Conservation (phyloP, 2,888 invertebrate species). For the Nycteola revayana region DNA sequence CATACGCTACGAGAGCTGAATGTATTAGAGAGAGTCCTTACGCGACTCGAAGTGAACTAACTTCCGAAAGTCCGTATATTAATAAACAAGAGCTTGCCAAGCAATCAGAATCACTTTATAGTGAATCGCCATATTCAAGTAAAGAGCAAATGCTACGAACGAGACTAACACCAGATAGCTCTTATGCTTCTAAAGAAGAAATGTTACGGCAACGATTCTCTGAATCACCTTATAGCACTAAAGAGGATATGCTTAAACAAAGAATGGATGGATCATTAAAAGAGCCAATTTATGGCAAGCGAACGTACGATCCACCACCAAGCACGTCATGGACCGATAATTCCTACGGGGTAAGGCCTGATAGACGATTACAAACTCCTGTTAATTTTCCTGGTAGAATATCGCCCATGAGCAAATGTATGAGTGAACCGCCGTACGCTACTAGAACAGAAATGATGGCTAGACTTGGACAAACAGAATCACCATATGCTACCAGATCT, state of each 20-base stretch:
- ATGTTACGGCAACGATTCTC: slow-evolving; percentile 76
- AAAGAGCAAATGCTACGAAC: slow-evolving; percentile 72
- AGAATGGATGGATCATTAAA: slow-evolving; percentile 63
- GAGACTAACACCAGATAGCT: slow-evolving; percentile 64
- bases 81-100: slow-evolving; percentile 55
- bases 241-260: slow-evolving; percentile 74
- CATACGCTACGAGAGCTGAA: neutral
- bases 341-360: slow-evolving; percentile 65
- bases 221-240: slow-evolving; percentile 76
- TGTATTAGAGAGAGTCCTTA: slow-evolving; percentile 28
- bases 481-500: slow-evolving; percentile 61
- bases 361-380: slow-evolving; percentile 69
- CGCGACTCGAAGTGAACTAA: slow-evolving; percentile 43
- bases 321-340: slow-evolving; percentile 69
- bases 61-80: slow-evolving; percentile 48
- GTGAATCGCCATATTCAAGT: slow-evolving; percentile 71
- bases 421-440: slow-evolving; percentile 75
- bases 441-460: slow-evolving; percentile 72
- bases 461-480: slow-evolving; percentile 61
- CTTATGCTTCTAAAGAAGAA: slow-evolving; percentile 76
- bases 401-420: slow-evolving; percentile 71
- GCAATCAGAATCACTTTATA: slow-evolving; percentile 58
- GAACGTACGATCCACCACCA: slow-evolving; percentile 72
- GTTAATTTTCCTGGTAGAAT: slow-evolving; percentile 60
- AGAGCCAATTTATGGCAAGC: slow-evolving; percentile 67